Evolutionary conservation across 2,888 invertebrate species (phyloP).

Genomic region (Schizaphis graminum): DNA sequence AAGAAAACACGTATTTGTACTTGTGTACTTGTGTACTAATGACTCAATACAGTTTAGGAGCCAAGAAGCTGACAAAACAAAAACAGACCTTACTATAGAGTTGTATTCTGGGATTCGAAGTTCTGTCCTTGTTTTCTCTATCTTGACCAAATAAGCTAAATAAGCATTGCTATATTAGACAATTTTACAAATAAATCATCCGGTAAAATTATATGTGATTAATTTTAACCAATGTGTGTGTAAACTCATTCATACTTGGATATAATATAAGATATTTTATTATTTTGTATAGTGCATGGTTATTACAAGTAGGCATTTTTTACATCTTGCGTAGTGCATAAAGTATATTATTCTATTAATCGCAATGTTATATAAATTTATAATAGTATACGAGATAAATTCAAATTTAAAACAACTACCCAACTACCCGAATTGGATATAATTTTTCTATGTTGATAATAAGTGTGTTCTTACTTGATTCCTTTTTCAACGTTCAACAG

Average conservation of each 20-base stretch:
- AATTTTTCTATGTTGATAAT: neutral
- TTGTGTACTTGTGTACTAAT: conserved; percentile 48
- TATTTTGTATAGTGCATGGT: neutral
- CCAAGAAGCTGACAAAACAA: conserved; percentile 62
- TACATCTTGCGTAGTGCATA: neutral
- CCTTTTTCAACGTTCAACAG: conserved; percentile 1
- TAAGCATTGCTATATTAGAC: conserved; percentile 42
- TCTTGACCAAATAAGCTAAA: conserved; percentile 52
- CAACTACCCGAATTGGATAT: neutral
- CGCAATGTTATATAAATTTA: neutral
- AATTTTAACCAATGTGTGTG: neutral
- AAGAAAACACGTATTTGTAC: conserved; percentile 55
- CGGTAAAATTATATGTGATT: neutral
- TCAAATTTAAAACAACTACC: neutral
- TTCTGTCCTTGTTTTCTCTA: conserved; percentile 24
- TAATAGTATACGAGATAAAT: neutral
- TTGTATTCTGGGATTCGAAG: neutral
- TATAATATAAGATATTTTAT: neutral
- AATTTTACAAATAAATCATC: conserved; percentile 10
- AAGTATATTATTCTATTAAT: neutral
- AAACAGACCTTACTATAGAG: conserved; percentile 29
- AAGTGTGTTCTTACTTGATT: neutral
- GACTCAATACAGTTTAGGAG: conserved; percentile 54
- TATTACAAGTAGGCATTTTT: neutral
- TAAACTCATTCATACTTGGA: neutral